Evolutionary conservation across 2,113 vertebrate species (phyloP), one percentile per base, ranked within the genome.

Genomic region (Platichthys flesus): DNA sequence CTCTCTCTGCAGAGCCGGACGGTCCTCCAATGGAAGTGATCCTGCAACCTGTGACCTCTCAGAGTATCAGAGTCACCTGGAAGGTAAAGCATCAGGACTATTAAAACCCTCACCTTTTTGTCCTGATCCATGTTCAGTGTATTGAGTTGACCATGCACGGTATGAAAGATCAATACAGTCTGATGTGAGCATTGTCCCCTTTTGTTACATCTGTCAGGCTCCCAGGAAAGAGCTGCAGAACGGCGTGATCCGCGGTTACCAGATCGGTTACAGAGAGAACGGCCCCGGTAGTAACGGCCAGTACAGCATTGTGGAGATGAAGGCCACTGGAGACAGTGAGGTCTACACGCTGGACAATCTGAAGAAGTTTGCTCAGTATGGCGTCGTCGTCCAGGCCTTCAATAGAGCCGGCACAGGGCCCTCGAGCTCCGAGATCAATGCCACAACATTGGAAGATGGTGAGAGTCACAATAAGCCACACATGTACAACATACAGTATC

Each of bases 271-370:
- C 93, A 92, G 98, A 58, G 98, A 99, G 89, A 99, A 98, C 42
- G 97, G 98, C 61, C 97, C 97, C 0, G 98, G 97, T 88, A 99
- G 98, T 92, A 99, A 96, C 0, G 98, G 97, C 35, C 98, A 99
- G 87, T 99, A 99, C 93, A 99, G 97, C 93, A 99, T 99, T 1
- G 97, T 99, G 91, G 97, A 99, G 93, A 99, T 99, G 97, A 99
- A 99, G 69, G 97, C 97, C 69, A 99, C 98, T 0, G 98, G 98
- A 0, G 98, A 98, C 93, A 97, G 95, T 0, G 98, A 99, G 85
- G 97, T 98, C 58, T 99, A 99, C 93, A 98, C 97, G 0, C 92
- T 99, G 80, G 97, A 99, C 94, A 98, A 99, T 89, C 95, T 99
- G 83, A 99, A 97, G 95, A 99, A 99, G 91, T 99, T 98, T 5